phyloP scores from a whole-genome alignment of 2,797 vertebrate genomes.

The Enteromius paludinosus region DNA sequence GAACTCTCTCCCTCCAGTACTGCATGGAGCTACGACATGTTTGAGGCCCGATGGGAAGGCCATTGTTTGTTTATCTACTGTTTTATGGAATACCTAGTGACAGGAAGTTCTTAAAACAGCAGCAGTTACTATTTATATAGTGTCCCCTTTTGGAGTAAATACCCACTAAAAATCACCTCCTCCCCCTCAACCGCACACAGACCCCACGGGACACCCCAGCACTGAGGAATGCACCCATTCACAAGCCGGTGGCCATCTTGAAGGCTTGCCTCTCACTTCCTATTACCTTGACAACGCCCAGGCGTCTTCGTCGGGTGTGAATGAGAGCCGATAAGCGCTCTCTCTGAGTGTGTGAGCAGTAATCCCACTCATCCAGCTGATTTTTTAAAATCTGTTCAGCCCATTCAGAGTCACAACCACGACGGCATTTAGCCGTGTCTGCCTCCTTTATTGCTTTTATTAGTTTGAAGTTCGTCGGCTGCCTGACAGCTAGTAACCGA shows the following conservation, averaged over 20 bases:
- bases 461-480: not conserved
- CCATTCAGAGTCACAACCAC: conserved; percentile 42
- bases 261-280: conserved; percentile 79
- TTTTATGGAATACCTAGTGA: conserved; percentile 80
- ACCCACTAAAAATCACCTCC: conserved; percentile 54
- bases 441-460: conserved; percentile 51
- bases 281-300: conserved; percentile 79
- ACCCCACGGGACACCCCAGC: conserved; percentile 70
- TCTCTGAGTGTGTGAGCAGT: conserved; percentile 52
- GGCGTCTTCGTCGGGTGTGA: conserved; percentile 43
- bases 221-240: conserved; percentile 82
- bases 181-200: conserved; percentile 59
- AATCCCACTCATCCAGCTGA: conserved; percentile 72
- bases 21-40: not conserved
- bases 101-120: conserved; percentile 85
- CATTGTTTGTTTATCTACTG: conserved; percentile 82
- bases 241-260: conserved; percentile 83
- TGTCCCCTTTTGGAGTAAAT: conserved; percentile 79
- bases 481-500: not conserved
- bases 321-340: conserved; percentile 67
- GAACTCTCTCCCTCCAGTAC: not conserved
- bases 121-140: conserved; percentile 83
- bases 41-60: conserved; percentile 23
- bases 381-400: conserved; percentile 72
- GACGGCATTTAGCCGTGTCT: conserved; percentile 42